Percentiles rank a stretch among this genome's conserved stretches.
Conservation (phyloP, 2,797 vertebrate genomes). For the Poeciliopsis paucimaculata region DNA sequence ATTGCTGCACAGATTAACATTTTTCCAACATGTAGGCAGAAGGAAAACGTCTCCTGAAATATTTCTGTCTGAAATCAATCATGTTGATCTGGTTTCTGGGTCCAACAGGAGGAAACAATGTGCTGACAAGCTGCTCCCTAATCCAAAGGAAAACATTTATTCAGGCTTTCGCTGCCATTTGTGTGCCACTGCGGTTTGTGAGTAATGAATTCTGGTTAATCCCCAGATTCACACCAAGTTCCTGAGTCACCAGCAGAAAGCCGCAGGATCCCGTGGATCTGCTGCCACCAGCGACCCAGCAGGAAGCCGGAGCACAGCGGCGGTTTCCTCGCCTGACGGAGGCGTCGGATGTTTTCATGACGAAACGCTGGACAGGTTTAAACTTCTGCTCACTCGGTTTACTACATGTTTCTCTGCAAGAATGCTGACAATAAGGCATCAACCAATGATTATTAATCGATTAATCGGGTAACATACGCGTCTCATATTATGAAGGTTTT, state of each 20-base stretch:
- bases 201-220: neutral
- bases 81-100: neutral
- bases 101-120: slow-evolving; percentile 1
- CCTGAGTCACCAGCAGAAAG: neutral
- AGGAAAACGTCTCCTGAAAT: neutral
- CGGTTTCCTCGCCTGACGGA: neutral
- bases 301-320: neutral
- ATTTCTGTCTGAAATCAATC: neutral
- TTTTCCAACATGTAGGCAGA: neutral
- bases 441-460: too few species aligned
- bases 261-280: neutral
- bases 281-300: neutral
- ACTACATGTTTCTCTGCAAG: too few species aligned
- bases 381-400: too few species aligned
- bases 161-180: neutral
- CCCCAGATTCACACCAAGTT: neutral
- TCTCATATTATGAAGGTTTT: too few species aligned
- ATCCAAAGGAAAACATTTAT: slow-evolving; percentile 5
- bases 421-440: too few species aligned
- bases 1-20: neutral
- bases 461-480: too few species aligned
- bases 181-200: neutral
- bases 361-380: too few species aligned
- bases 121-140: neutral
- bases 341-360: neutral